Evolutionary conservation across 1,140 invertebrate species (phyloP), one percentile per base, ranked within the genome.

Genomic region (Drosophila pachea): DNA sequence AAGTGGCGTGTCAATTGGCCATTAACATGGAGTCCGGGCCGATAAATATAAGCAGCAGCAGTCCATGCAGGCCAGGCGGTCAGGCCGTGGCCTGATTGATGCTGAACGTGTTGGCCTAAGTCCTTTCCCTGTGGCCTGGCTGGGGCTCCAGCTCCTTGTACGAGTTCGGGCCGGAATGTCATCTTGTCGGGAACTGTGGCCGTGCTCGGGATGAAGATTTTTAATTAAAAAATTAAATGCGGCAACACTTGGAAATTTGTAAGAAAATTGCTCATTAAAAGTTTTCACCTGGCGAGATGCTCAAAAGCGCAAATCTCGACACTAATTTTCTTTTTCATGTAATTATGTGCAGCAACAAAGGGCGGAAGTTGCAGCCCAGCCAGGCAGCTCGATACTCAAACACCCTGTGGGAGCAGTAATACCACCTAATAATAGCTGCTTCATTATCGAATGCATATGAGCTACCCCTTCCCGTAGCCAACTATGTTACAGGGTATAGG

Each of bases 191-290:
- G 12, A 11, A 48, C 29, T 42, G 40, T 43, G 40, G 3, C 11
- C 32, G 33, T 43, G 29, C 31, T 14, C 33, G 58, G 33, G 47
- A 54, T 52, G 32, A 65, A 67, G 71, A 60, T 62, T 73, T 72
- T 86, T 81, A 84, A 86, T 86, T 81, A 86, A 81, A 84, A 86
- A 77, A 86, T 86, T 86, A 86, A 86, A 77, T 81, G 77, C 68
- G 71, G 67, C 70, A 86, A 81, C 81, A 86, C 76, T 86, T 81
- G 64, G 68, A 78, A 86, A 70, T 86, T 86, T 86, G 76, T 77
- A 68, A 81, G 74, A 86, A 86, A 86, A 86, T 84, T 81, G 81
- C 81, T 86, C 81, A 86, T 86, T 86, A 86, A 86, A 86, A 86
- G 81, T 86, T 86, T 86, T 86, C 81, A 86, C 82, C 81, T 86